Evolutionary conservation across 2,888 invertebrate genomes (phyloP).

Genomic region (Chironomus tentans): DNA sequence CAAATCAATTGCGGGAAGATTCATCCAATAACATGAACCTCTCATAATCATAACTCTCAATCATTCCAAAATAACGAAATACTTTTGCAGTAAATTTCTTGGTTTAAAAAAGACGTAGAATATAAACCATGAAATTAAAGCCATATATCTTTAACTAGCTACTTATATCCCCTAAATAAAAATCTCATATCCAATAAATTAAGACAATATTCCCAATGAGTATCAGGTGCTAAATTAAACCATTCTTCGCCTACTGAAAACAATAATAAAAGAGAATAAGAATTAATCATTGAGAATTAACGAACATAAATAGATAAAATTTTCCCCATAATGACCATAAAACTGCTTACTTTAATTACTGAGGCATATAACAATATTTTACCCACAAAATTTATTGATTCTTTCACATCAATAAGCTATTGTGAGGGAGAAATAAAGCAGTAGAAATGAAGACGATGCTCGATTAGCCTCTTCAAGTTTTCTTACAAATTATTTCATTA

Average conservation of each 20-base stretch:
- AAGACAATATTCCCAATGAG: neutral
- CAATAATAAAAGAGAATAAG: neutral
- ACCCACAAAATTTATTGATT: constrained; percentile 16
- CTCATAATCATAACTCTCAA: too few relatives aligned
- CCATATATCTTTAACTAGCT: too few relatives aligned
- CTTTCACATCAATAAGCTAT: neutral
- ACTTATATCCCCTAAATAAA: too few relatives aligned
- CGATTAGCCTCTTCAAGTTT: neutral
- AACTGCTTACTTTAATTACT: constrained; percentile 20
- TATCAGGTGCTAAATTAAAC: neutral
- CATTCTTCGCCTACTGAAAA: neutral
- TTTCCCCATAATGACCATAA: constrained; percentile 13
- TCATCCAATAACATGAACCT: too few relatives aligned
- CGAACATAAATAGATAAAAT: constrained; percentile 7
- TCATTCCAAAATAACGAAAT: too few relatives aligned
- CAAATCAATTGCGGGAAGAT: too few relatives aligned
- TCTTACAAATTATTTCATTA: neutral
- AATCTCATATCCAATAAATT: too few relatives aligned
- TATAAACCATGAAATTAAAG: too few relatives aligned
- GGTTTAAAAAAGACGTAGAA: too few relatives aligned
- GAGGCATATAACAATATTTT: constrained; percentile 14
- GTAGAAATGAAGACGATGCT: neutral
- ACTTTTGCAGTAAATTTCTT: too few relatives aligned
- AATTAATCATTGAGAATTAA: neutral
- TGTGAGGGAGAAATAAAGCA: neutral